Conservation (phyloP, 2,113 vertebrate genomes). For the Naja naja region DNA sequence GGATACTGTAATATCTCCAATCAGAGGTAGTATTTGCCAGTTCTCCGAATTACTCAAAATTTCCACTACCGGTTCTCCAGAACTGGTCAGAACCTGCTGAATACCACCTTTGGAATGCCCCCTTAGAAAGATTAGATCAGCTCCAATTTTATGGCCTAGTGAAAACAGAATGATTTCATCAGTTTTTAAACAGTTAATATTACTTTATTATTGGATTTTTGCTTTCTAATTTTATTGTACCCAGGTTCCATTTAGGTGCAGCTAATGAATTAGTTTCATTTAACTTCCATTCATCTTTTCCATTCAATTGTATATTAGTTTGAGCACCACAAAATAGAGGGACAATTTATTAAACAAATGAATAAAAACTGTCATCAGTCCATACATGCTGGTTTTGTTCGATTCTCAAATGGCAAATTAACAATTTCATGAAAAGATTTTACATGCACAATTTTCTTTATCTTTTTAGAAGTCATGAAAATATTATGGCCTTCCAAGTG, state of each 20-base stretch:
- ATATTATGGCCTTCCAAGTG: slow-evolving; percentile 4
- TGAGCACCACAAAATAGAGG: background rate
- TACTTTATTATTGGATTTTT: background rate
- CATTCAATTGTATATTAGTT: background rate
- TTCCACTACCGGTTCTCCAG: no score
- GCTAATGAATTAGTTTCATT: background rate
- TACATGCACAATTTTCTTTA: background rate
- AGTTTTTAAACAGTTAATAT: background rate
- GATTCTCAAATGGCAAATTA: background rate
- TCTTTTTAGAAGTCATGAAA: background rate
- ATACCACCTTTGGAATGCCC: background rate
- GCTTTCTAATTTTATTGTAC: background rate
- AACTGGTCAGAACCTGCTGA: no score
- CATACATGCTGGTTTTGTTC: slow-evolving; percentile 1
- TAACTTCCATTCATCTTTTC: background rate
- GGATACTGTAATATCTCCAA: no score
- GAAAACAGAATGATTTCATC: background rate
- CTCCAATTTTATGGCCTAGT: background rate
- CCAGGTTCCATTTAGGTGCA: background rate
- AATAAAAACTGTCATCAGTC: background rate
- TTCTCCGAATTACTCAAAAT: no score
- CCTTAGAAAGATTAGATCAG: background rate
- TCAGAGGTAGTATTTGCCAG: no score
- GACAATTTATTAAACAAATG: background rate
- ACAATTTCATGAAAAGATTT: slow-evolving; percentile 19